phyloP scores from a whole-genome alignment of 2,888 invertebrate genomes.

The Odontocolon sp. region DNA sequence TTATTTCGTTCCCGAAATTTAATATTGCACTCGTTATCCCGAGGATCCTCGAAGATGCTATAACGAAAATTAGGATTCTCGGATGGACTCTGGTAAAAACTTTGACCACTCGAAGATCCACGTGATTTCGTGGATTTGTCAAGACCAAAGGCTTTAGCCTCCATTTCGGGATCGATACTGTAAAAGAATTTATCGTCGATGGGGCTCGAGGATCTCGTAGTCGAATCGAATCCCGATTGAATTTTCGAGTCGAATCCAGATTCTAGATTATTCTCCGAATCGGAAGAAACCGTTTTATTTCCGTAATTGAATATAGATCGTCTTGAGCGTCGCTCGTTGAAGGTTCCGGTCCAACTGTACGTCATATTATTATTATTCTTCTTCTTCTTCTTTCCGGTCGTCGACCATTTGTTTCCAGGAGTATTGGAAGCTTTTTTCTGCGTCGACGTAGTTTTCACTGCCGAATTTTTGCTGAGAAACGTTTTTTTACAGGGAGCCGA shows the following conservation, averaged over 20 bases:
- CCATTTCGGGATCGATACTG: slow-evolving; percentile 60
- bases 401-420: slow-evolving; percentile 47
- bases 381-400: slow-evolving; percentile 61
- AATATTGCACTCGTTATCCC: not conserved
- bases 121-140: slow-evolving; percentile 45
- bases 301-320: slow-evolving; percentile 45
- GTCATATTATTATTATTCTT: too few relatives aligned
- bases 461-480: slow-evolving; percentile 43
- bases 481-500: slow-evolving; percentile 47
- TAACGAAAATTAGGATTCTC: too few relatives aligned
- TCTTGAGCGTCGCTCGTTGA: slow-evolving; percentile 59
- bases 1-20: not conserved
- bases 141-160: slow-evolving; percentile 60
- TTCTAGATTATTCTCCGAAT: not conserved
- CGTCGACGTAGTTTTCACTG: slow-evolving; percentile 23
- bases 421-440: slow-evolving; percentile 39
- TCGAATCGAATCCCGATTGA: slow-evolving; percentile 19
- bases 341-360: slow-evolving; percentile 73
- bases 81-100: not conserved
- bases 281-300: not conserved
- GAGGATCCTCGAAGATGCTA: slow-evolving; percentile 30
- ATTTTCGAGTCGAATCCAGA: slow-evolving; percentile 16
- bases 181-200: slow-evolving; percentile 54
- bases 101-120: too few relatives aligned
- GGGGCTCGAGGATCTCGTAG: slow-evolving; percentile 53